phyloP scores from a whole-genome alignment of 2,888 invertebrate genomes.

The Drosophila subquinaria region DNA sequence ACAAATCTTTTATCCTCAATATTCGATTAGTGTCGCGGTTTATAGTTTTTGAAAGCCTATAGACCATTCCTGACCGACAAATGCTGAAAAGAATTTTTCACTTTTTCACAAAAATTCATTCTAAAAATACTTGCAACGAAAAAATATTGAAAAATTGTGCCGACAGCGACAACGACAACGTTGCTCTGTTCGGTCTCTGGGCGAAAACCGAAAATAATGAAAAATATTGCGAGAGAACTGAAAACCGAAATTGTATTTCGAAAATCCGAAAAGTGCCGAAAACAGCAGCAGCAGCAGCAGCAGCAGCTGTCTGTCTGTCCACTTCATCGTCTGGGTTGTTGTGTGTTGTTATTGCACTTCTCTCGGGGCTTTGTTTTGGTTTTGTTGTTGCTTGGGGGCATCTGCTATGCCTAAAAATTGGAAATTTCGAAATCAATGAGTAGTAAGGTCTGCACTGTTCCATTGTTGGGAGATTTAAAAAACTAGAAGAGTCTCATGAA shows the following conservation, averaged over 20 bases:
- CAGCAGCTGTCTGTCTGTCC: constrained; percentile 23
- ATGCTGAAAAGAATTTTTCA: constrained; percentile 37
- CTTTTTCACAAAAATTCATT: constrained; percentile 55
- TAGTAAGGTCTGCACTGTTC: background rate
- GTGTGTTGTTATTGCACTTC: background rate
- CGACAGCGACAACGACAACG: constrained; percentile 42
- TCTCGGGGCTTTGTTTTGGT: constrained; percentile 13
- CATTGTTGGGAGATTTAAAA: background rate
- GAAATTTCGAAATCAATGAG: background rate
- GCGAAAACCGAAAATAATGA: constrained; percentile 72
- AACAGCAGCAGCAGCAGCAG: constrained; percentile 29
- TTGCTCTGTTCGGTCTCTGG: constrained; percentile 46
- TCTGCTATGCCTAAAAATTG: background rate
- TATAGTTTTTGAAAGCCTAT: constrained; percentile 27
- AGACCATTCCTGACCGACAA: constrained; percentile 51
- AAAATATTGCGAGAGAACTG: constrained; percentile 59
- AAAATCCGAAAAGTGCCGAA: constrained; percentile 51
- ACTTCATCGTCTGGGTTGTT: constrained; percentile 4
- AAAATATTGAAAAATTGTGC: constrained; percentile 72
- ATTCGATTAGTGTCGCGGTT: constrained; percentile 15
- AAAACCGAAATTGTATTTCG: constrained; percentile 44
- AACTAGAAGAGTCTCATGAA: too few relatives aligned
- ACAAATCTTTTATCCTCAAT: constrained; percentile 12
- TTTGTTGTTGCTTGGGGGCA: constrained; percentile 11
- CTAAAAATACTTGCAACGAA: constrained; percentile 75